Evolutionary conservation across 2,888 invertebrate genomes (phyloP).

Genomic region (Lasius fuliginosus): DNA sequence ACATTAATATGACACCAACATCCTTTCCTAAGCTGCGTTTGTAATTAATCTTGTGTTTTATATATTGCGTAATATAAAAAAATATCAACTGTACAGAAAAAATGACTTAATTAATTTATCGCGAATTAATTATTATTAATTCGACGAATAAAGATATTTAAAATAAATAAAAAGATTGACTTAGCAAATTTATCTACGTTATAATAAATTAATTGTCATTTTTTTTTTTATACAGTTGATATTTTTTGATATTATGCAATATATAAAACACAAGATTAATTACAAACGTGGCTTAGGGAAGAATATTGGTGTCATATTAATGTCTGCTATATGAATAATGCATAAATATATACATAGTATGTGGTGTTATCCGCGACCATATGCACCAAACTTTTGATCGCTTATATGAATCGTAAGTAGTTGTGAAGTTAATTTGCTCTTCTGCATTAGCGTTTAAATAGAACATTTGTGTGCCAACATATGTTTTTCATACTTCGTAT

Average conservation of each 20-base stretch:
- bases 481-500: neutral
- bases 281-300: neutral
- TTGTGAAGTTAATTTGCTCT: slow-evolving; percentile 33
- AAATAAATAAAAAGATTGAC: too few relatives aligned
- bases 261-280: neutral
- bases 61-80: neutral
- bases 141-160: too few relatives aligned
- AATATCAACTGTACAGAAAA: neutral
- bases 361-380: neutral
- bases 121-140: too few relatives aligned
- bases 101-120: neutral
- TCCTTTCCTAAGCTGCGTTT: neutral
- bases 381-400: slow-evolving; percentile 23
- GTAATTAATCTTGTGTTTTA: neutral
- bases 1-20: neutral
- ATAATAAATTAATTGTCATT: neutral
- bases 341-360: neutral
- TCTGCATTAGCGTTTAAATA: slow-evolving; percentile 35
- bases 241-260: neutral
- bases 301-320: neutral
- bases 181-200: too few relatives aligned
- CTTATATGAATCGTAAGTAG: slow-evolving; percentile 17
- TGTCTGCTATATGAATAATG: slow-evolving; percentile 19
- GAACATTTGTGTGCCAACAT: neutral
- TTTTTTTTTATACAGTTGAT: neutral